These are phyloP conservation scores for Tetheella fluctuosa DNA, from an alignment of 2,888 invertebrate species.

Conservation along the genomic window DNA sequence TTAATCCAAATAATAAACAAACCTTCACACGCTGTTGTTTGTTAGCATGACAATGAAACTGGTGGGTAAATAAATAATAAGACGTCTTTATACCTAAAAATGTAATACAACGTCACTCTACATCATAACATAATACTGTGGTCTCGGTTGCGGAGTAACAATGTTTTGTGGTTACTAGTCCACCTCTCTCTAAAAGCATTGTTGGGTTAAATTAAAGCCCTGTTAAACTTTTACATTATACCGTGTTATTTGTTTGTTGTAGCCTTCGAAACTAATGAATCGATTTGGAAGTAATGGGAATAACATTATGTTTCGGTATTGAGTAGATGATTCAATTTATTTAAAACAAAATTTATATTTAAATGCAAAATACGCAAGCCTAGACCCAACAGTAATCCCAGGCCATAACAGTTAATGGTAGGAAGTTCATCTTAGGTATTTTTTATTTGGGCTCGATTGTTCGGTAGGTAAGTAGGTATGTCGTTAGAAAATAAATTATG, in stretches of 20 bases:
- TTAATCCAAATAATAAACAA: not conserved
- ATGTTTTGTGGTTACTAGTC: conserved; percentile 26
- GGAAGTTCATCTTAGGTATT: too few species aligned
- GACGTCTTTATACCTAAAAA: conserved; percentile 1
- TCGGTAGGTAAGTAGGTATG: too few species aligned
- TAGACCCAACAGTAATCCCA: too few species aligned
- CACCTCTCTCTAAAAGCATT: conserved; percentile 25
- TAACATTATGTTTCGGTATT: not conserved
- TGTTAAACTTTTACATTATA: conserved; percentile 15
- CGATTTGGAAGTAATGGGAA: not conserved
- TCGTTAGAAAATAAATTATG: too few species aligned
- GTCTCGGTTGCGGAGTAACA: conserved; percentile 23
- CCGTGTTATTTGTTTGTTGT: not conserved
- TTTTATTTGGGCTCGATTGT: too few species aligned
- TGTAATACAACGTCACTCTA: conserved; percentile 3
- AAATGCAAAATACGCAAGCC: too few species aligned
- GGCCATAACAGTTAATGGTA: too few species aligned
- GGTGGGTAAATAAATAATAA: not conserved
- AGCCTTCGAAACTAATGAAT: not conserved
- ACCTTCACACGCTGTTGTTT: not conserved
- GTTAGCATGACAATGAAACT: conserved; percentile 3
- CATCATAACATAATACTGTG: conserved; percentile 6
- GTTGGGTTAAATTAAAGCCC: conserved; percentile 16
- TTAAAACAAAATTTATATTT: too few species aligned
- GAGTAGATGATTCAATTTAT: too few species aligned